A percentile compares a stretch with the other conserved stretches of the same genome.
Evolutionary conservation across 2,113 vertebrate species (phyloP).

Genomic region (Piliocolobus tephrosceles): DNA sequence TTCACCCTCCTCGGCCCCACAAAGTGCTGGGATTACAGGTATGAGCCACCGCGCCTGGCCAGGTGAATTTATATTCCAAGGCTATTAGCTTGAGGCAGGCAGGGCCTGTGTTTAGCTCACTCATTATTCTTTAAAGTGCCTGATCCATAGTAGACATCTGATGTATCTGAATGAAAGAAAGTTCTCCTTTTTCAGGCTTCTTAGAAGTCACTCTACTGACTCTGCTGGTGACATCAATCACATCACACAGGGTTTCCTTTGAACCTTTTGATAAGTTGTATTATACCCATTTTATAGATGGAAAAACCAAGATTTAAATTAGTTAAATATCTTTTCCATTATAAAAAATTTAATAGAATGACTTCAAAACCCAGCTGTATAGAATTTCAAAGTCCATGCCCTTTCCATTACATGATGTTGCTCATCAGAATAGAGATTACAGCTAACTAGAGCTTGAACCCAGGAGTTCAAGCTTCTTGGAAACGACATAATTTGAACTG

Average conservation of each 20-base stretch:
- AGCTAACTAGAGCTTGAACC: neutral
- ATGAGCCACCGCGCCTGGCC: too few relatives aligned
- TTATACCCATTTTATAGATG: neutral
- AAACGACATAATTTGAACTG: constrained; percentile 1
- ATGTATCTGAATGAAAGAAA: neutral
- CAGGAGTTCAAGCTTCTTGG: neutral
- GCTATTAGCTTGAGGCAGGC: neutral
- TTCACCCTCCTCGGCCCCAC: too few relatives aligned
- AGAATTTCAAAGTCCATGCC: neutral
- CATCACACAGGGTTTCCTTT: neutral
- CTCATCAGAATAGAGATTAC: neutral
- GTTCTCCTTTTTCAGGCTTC: neutral
- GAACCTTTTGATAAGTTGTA: neutral
- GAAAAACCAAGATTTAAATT: constrained; percentile 23
- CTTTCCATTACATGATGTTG: neutral
- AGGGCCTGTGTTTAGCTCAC: neutral
- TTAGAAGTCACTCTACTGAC: neutral
- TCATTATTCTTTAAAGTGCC: neutral
- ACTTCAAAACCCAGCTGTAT: neutral
- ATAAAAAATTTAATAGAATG: neutral
- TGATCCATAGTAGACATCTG: neutral
- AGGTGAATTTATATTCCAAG: neutral
- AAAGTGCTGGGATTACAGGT: too few relatives aligned
- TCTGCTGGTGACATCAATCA: neutral
- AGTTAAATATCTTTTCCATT: neutral